phyloP scores from a whole-genome alignment of 64 coral and sea anemone genomes.

The Exaiptasia diaphana region DNA sequence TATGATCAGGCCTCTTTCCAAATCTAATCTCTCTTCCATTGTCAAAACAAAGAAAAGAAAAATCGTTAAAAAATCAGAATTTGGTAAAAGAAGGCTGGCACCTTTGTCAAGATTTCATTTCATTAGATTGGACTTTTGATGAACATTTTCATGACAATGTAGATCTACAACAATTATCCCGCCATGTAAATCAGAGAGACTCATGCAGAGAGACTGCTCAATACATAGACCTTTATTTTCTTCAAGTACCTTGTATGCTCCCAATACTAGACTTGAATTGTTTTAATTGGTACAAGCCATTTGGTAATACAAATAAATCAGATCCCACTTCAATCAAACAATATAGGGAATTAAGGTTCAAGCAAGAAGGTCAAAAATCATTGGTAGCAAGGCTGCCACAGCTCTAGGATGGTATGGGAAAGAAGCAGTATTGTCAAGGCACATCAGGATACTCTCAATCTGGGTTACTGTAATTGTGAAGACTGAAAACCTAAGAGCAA shows the following conservation, averaged over 20 bases:
- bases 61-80: background rate
- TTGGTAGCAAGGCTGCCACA: constrained; percentile 43
- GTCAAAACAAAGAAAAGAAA: constrained; percentile 6
- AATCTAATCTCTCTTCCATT: constrained; percentile 41
- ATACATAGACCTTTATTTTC: constrained; percentile 13
- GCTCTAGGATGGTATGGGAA: constrained; percentile 37
- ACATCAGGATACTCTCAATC: too few relatives aligned
- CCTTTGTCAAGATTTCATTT: background rate
- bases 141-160: background rate
- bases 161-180: constrained; percentile 5
- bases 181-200: constrained; percentile 37
- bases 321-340: constrained; percentile 37
- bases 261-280: background rate
- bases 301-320: background rate
- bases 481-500: too few relatives aligned
- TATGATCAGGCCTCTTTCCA: constrained; percentile 9
- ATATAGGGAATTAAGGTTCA: background rate
- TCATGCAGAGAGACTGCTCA: too few relatives aligned
- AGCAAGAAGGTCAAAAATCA: constrained; percentile 17
- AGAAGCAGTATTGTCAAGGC: too few relatives aligned
- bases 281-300: constrained; percentile 23
- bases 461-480: too few relatives aligned
- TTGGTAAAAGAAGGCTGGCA: constrained; percentile 30
- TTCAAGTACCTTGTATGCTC: constrained; percentile 18
- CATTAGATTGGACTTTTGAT: background rate